A percentile compares a stretch with the other conserved stretches of the same genome.
phyloP scores from a whole-genome alignment of 1,140 invertebrate genomes.

The Zeugodacus cucurbitae region DNA sequence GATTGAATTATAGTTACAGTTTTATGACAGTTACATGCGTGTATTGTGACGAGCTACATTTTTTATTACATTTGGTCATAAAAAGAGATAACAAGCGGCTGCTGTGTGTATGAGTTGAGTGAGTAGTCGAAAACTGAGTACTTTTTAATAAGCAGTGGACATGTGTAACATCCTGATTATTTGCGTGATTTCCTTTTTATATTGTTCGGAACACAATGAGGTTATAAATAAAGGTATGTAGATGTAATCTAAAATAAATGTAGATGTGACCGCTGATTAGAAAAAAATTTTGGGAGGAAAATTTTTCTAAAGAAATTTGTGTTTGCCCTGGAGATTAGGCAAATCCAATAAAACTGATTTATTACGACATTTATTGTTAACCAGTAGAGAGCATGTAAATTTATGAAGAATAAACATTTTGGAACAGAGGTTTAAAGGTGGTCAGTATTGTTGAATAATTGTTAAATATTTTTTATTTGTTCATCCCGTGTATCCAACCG shows the following conservation, averaged over 20 bases:
- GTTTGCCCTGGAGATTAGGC: too few relatives aligned
- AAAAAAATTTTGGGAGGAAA: too few relatives aligned
- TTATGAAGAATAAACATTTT: too few relatives aligned
- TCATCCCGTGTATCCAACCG: too few relatives aligned
- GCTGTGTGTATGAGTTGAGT: background rate
- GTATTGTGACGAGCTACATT: background rate
- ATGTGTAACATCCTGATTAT: background rate
- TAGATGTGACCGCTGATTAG: too few relatives aligned
- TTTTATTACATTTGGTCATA: background rate
- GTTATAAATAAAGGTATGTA: background rate
- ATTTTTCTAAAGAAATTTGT: too few relatives aligned
- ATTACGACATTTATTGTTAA: background rate
- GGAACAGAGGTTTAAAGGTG: too few relatives aligned
- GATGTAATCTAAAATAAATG: background rate
- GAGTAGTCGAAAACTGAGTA: background rate
- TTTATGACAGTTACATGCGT: constrained; percentile 20
- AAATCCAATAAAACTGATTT: background rate
- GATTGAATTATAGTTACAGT: constrained; percentile 25
- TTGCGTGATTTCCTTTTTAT: background rate
- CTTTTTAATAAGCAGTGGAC: background rate
- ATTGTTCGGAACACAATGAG: background rate
- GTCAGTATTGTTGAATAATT: too few relatives aligned
- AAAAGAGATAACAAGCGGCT: background rate
- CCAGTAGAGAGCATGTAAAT: too few relatives aligned
- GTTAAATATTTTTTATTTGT: too few relatives aligned